Evolutionary conservation across 2,797 vertebrate genomes (phyloP), one percentile per base, ranked within the genome.

Genomic region (Eutrigla gurnardus): DNA sequence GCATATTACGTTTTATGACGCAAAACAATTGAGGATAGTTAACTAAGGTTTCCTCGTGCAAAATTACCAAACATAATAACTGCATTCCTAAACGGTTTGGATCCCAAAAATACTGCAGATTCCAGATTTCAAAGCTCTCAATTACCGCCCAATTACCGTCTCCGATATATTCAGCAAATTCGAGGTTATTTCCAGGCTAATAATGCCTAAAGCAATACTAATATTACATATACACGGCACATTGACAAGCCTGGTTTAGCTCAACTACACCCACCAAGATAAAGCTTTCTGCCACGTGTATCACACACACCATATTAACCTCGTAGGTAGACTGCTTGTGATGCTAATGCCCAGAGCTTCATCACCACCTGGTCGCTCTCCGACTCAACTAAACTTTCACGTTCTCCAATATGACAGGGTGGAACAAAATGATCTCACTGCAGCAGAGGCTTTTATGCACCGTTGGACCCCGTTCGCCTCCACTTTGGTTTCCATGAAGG

Each of bases 241-340:
- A 57, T 77, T 77, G 54, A 65, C 71, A 10, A 15, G 45, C 37
- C 33, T 49, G 32, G 65, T 73, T 69, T 42, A 65, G n/a, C 71
- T 63, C 45, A 73, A 62, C 40, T 14, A 53, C 33, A 54, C 50
- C 46, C 57, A 49, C 36, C 7, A 32, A 53, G 32, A 67, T 33
- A 6, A 54, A 58, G 15, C 59, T 69, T 52, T 42, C 17, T 65
- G 46, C 55, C 60, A 43, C 14, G 14, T 49, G 10, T 2, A 54
- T 61, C 11, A 25, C 35, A 25, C 35, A 49, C 32, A 35, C 18
- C 14, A 46, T 42, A 67, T 66, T 86, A 78, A 66, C 57, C 85
- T 88, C 78, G 83, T 53, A 68, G 88, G 78, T 74, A 72, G 63
- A 53, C 40, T 70, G 65, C 65, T 75, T 82, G 75, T 81, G 71